Percentiles rank a stretch among this genome's conserved stretches.
phyloP scores from a whole-genome alignment of 2,797 vertebrate species.

The Euphonia xanthogaster region DNA sequence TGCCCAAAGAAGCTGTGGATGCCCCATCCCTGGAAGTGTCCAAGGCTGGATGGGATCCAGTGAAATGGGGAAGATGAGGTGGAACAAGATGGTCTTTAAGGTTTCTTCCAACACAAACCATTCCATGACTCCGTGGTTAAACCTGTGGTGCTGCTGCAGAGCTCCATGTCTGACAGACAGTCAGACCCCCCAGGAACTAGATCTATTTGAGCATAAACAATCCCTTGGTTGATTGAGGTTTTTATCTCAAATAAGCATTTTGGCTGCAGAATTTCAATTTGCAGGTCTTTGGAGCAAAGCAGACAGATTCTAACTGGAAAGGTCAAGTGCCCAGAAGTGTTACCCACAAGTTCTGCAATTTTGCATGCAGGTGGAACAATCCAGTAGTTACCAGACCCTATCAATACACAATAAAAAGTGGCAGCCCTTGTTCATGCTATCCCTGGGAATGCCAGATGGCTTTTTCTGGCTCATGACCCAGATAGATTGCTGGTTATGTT shows the following conservation, averaged over 20 bases:
- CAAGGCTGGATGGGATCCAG: neutral
- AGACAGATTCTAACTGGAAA: neutral
- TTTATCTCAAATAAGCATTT: neutral
- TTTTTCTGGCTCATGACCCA: slow-evolving; percentile 42
- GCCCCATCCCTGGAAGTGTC: neutral
- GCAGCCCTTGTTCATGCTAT: neutral
- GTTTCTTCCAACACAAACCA: neutral
- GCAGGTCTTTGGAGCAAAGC: neutral
- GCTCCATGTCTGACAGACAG: neutral
- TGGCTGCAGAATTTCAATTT: neutral
- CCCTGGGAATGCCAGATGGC: slow-evolving; percentile 40
- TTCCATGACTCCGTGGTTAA: neutral
- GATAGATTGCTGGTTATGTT: slow-evolving; percentile 4
- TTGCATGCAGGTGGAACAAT: neutral
- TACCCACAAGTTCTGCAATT: neutral
- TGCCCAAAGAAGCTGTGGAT: neutral
- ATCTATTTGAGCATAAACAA: neutral
- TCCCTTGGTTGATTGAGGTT: accelerated
- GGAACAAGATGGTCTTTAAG: accelerated
- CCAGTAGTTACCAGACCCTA: slow-evolving; percentile 29
- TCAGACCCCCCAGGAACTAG: neutral
- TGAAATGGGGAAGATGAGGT: neutral
- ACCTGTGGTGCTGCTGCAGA: neutral
- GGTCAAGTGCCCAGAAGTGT: no score
- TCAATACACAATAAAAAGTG: slow-evolving; percentile 32